These are phyloP conservation scores for Threskiornis aethiopicus DNA, from an alignment of 2,797 vertebrate genomes.

Conservation along the genomic window DNA sequence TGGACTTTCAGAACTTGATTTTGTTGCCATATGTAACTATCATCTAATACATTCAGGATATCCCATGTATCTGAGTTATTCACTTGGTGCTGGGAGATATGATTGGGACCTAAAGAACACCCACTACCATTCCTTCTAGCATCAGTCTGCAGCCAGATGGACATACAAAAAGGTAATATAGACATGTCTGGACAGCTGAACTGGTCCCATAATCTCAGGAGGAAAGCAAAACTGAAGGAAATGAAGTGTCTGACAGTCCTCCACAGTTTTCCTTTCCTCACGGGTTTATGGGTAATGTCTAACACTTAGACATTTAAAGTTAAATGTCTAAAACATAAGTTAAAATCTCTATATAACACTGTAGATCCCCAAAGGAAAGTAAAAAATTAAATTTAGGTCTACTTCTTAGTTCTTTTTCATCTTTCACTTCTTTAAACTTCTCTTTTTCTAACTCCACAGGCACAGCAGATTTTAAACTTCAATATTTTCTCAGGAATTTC, in stretches of 20 bases:
- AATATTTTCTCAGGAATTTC: not conserved
- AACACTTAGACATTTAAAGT: not conserved
- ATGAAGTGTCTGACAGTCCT: not conserved
- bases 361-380: not conserved
- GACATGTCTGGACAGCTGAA: not conserved
- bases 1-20: not conserved
- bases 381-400: not conserved
- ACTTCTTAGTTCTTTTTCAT: not conserved
- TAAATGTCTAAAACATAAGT: no score
- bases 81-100: not conserved
- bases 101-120: not conserved
- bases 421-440: not conserved
- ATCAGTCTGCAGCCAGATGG: not conserved
- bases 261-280: not conserved
- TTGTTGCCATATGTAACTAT: not conserved
- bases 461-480: not conserved
- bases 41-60: not conserved
- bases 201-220: not conserved
- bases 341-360: not conserved
- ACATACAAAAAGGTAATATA: not conserved
- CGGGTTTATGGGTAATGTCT: not conserved
- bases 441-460: not conserved
- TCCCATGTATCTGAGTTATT: not conserved
- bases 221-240: not conserved
- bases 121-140: not conserved